Conservation (phyloP, 2,113 vertebrate genomes). For the Pseudorasbora parva region DNA sequence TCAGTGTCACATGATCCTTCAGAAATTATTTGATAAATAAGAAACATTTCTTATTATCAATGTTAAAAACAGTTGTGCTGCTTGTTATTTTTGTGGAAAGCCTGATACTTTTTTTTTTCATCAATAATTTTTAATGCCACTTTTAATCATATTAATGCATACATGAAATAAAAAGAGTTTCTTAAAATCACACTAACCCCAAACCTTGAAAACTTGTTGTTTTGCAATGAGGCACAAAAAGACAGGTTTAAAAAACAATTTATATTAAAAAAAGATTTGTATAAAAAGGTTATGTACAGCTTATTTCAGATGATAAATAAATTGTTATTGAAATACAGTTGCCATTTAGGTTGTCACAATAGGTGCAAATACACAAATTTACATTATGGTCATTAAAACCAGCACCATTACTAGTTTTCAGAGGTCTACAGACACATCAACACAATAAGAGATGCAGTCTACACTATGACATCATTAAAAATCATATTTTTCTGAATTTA, state of each 20-base stretch:
- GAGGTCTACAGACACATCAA: not conserved
- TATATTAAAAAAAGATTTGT: slow-evolving; percentile 31
- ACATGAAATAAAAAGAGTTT: not conserved
- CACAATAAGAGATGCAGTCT: not conserved
- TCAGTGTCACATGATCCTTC: too few relatives aligned
- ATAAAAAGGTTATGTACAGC: slow-evolving; percentile 45
- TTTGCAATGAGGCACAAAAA: slow-evolving; percentile 22
- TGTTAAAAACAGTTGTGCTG: not conserved
- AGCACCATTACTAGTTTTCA: slow-evolving; percentile 1
- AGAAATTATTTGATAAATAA: not conserved
- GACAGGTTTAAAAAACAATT: slow-evolving; percentile 10
- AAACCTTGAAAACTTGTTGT: not conserved
- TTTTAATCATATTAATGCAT: not conserved
- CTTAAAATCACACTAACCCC: not conserved
- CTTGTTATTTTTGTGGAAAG: not conserved
- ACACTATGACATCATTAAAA: not conserved
- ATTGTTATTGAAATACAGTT: slow-evolving; percentile 25
- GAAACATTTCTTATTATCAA: not conserved
- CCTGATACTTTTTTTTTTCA: not conserved
- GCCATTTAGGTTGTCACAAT: not conserved
- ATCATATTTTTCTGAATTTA: not conserved
- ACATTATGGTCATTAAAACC: slow-evolving; percentile 22
- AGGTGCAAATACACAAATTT: slow-evolving; percentile 2
- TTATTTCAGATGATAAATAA: slow-evolving; percentile 39
- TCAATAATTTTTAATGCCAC: not conserved